Percentiles rank a stretch among this genome's conserved stretches.
Evolutionary conservation across 2,888 invertebrate genomes (phyloP).

Genomic region (Trichogramma dendrolimi): DNA sequence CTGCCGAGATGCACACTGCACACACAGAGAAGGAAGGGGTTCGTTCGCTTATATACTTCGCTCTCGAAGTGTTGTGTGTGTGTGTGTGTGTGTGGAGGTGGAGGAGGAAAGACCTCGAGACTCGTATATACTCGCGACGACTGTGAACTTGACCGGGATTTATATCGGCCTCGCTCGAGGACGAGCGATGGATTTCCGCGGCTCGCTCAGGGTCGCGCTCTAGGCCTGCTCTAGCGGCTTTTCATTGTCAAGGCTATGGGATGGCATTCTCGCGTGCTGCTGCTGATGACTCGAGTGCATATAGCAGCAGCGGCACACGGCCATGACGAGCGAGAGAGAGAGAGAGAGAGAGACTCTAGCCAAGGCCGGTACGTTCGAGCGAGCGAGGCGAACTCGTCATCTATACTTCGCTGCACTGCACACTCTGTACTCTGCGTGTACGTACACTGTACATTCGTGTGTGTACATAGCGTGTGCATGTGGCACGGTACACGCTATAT

Average conservation of each 20-base stretch:
- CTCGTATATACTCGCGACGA: conserved; percentile 4
- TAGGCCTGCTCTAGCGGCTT: conserved; percentile 29
- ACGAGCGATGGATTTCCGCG: conserved; percentile 28
- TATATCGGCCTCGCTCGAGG: conserved; percentile 24
- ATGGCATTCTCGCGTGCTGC: not conserved
- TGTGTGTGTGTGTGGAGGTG: too few species aligned
- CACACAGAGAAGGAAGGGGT: too few species aligned
- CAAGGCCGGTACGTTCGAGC: not conserved
- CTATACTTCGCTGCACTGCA: too few species aligned
- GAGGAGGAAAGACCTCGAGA: too few species aligned
- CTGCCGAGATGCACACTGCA: too few species aligned
- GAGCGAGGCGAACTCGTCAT: not conserved
- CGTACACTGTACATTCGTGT: too few species aligned
- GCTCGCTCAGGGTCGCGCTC: conserved; percentile 23
- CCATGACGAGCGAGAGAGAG: not conserved
- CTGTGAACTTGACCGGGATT: conserved; percentile 31
- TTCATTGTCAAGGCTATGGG: conserved; percentile 31
- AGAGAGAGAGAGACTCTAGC: not conserved
- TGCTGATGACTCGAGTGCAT: too few species aligned
- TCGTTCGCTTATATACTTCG: too few species aligned
- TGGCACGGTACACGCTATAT: too few species aligned
- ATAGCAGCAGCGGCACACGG: not conserved
- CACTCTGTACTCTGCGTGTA: too few species aligned
- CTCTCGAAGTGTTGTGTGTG: too few species aligned
- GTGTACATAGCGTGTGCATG: too few species aligned